Conservation (phyloP, 2,888 invertebrate genomes). For the Andrena trimmerana region DNA sequence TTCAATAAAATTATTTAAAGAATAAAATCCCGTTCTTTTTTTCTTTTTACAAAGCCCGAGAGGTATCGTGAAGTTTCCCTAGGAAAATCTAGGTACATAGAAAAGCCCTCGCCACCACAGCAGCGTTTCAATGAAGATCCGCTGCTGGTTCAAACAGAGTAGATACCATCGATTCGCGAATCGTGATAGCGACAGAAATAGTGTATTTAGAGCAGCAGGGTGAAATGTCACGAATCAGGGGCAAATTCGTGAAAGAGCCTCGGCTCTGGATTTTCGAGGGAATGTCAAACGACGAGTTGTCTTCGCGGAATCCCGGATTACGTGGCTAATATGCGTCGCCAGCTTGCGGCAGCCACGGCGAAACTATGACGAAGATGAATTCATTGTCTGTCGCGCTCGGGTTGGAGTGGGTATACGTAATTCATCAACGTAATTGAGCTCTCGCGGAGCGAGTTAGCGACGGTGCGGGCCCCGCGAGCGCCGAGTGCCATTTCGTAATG, state of each 20-base stretch:
- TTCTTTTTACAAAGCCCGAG: too few species aligned
- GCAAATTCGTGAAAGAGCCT: neutral
- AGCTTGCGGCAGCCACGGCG: slow-evolving; percentile 28
- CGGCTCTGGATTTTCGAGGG: neutral
- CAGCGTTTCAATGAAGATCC: too few species aligned
- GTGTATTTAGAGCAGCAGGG: neutral
- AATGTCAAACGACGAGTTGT: slow-evolving; percentile 23
- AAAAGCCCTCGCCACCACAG: too few species aligned
- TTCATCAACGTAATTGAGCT: slow-evolving; percentile 79
- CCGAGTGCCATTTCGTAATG: slow-evolving; percentile 74
- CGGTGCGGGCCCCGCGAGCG: slow-evolving; percentile 64
- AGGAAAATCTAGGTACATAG: too few species aligned
- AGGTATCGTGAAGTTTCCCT: too few species aligned
- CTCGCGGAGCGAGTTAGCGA: slow-evolving; percentile 64
- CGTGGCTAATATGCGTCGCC: slow-evolving; percentile 31
- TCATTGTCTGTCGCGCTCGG: slow-evolving; percentile 62
- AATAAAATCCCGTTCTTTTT: too few species aligned
- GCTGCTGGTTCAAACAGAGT: too few species aligned
- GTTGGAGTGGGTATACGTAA: slow-evolving; percentile 69
- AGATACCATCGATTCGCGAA: too few species aligned
- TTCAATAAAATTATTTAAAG: too few species aligned
- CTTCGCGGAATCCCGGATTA: slow-evolving; percentile 18
- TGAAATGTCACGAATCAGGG: neutral
- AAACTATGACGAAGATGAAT: slow-evolving; percentile 76
- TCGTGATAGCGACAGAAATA: too few species aligned